phyloP scores from a whole-genome alignment of 30 jellyfish, hydroid and myxozoan genomes.

The Sanderia malayensis region DNA sequence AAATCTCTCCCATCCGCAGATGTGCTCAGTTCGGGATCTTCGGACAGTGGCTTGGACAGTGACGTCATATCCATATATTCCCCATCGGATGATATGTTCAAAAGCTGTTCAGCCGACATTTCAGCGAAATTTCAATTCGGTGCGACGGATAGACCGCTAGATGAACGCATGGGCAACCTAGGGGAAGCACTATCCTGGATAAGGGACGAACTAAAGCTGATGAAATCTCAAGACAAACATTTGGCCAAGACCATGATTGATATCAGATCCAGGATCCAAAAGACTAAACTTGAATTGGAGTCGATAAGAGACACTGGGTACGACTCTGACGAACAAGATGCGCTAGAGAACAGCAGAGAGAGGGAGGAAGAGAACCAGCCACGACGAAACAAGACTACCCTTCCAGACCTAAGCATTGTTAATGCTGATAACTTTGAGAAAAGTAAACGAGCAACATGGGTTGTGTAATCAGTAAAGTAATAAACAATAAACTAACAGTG shows the following conservation, averaged over 20 bases:
- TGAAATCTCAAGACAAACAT: constrained; percentile 74
- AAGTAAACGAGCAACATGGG: constrained; percentile 69
- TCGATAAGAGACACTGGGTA: constrained; percentile 53
- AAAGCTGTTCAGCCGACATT: neutral
- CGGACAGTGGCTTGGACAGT: constrained; percentile 69
- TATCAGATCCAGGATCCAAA: constrained; percentile 59
- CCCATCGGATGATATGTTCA: neutral
- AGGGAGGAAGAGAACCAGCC: constrained; percentile 1
- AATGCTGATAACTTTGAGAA: constrained; percentile 43
- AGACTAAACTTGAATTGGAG: constrained; percentile 49
- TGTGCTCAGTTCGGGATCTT: constrained; percentile 53
- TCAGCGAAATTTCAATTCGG: constrained; percentile 49
- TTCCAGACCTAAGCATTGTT: too few relatives aligned
- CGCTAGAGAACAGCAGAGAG: constrained; percentile 17
- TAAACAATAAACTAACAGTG: too few relatives aligned
- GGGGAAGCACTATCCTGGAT: constrained; percentile 72
- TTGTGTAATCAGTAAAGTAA: constrained; percentile 12
- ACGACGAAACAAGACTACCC: neutral
- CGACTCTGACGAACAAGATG: constrained; percentile 52
- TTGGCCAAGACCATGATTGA: constrained; percentile 82
- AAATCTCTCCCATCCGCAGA: constrained; percentile 51
- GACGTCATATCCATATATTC: constrained; percentile 22
- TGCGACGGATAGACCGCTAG: constrained; percentile 29
- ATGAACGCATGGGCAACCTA: constrained; percentile 57
- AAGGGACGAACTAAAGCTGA: constrained; percentile 44